Evolutionary conservation across 2,113 vertebrate species (phyloP).

Genomic region (Dasyprocta punctata): DNA sequence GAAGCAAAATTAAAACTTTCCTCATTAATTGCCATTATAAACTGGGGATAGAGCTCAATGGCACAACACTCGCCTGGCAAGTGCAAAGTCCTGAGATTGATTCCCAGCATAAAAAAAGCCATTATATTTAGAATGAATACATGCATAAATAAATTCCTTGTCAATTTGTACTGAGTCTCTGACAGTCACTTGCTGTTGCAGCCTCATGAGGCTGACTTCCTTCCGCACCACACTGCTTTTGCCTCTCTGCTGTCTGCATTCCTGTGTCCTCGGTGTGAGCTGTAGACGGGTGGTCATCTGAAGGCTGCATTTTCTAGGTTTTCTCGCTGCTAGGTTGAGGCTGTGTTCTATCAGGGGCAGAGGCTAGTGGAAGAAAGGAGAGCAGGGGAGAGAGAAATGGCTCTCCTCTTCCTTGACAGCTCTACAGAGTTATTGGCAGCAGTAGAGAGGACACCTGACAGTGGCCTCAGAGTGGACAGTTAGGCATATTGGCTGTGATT

Average conservation of each 20-base stretch:
- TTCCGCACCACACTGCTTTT: background rate
- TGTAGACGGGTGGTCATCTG: background rate
- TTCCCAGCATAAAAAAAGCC: too few relatives aligned
- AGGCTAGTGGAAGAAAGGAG: background rate
- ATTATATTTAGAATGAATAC: background rate
- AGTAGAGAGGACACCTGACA: background rate
- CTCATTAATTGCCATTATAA: background rate
- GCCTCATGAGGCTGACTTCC: background rate
- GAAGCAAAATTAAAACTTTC: background rate
- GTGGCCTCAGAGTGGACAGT: background rate
- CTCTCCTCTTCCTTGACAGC: background rate
- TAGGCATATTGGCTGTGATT: background rate
- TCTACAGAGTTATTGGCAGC: background rate
- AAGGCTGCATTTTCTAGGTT: background rate
- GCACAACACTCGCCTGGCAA: too few relatives aligned
- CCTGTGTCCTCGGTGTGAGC: background rate
- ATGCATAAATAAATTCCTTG: background rate
- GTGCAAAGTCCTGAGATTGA: too few relatives aligned
- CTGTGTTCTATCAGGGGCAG: background rate
- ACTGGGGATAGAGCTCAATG: too few relatives aligned
- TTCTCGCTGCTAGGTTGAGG: background rate
- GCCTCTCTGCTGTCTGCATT: background rate
- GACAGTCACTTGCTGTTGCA: background rate
- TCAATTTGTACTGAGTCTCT: background rate
- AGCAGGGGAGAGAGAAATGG: background rate